Conservation (phyloP, 2,888 invertebrate species). For the Brachylomia viminalis region DNA sequence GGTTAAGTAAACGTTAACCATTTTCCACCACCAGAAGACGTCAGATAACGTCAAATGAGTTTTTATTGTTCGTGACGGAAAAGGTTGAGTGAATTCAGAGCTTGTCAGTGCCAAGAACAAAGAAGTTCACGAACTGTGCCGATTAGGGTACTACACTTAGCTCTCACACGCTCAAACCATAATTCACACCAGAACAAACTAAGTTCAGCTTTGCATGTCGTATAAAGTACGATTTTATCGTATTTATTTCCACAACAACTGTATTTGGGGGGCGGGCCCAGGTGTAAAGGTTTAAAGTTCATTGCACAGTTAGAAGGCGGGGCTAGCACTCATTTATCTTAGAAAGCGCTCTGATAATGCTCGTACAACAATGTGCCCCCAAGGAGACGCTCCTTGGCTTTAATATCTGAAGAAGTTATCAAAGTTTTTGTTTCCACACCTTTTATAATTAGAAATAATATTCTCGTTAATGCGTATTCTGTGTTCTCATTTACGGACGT, state of each 20-base stretch:
- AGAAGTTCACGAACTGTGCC: slow-evolving; percentile 56
- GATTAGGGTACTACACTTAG: slow-evolving; percentile 60
- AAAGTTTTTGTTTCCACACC: slow-evolving; percentile 55
- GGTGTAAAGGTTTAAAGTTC: slow-evolving; percentile 88
- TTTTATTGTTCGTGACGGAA: slow-evolving; percentile 52
- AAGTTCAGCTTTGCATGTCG: slow-evolving; percentile 80
- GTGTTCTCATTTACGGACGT: slow-evolving; percentile 35
- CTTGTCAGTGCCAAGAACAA: slow-evolving; percentile 52
- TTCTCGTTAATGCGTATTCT: slow-evolving; percentile 54
- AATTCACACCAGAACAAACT: slow-evolving; percentile 76
- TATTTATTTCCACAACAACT: slow-evolving; percentile 84
- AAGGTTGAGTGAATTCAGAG: slow-evolving; percentile 55
- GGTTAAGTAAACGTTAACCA: slow-evolving; percentile 63
- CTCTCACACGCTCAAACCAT: slow-evolving; percentile 66
- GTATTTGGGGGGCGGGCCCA: slow-evolving; percentile 86
- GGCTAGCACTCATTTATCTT: slow-evolving; percentile 84
- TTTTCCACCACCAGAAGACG: slow-evolving; percentile 51
- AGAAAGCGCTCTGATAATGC: slow-evolving; percentile 83
- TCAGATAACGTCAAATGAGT: slow-evolving; percentile 54
- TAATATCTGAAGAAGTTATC: slow-evolving; percentile 74
- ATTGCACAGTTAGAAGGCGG: slow-evolving; percentile 87
- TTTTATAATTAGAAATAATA: slow-evolving; percentile 63
- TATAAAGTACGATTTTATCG: slow-evolving; percentile 84
- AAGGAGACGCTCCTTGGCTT: slow-evolving; percentile 71
- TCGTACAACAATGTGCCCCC: slow-evolving; percentile 77